phyloP scores from a whole-genome alignment of 1,140 invertebrate genomes.

The Atopsyche davidsoni region DNA sequence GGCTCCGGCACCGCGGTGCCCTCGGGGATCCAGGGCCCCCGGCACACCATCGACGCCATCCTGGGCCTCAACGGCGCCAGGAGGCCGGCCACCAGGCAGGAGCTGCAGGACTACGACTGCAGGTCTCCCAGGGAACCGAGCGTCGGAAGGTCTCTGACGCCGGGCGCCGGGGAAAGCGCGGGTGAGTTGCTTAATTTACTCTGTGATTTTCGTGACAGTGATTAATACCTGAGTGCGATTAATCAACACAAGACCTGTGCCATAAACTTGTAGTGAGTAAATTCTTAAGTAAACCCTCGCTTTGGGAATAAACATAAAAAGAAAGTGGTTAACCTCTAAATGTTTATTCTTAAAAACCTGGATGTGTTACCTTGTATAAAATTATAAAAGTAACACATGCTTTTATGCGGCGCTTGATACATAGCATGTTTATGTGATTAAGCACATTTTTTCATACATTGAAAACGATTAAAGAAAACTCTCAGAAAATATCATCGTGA shows the following conservation, averaged over 20 bases:
- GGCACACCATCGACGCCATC: conserved; percentile 45
- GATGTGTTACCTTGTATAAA: too few relatives aligned
- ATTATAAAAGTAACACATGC: too few relatives aligned
- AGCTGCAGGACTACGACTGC: conserved; percentile 24
- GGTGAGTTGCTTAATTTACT: conserved; percentile 23
- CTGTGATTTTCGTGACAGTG: too few relatives aligned
- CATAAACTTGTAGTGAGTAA: background rate
- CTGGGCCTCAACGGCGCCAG: conserved; percentile 34
- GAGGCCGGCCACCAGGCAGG: conserved; percentile 14
- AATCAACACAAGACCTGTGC: too few relatives aligned
- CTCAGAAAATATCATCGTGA: too few relatives aligned
- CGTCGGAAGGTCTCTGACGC: conserved; percentile 21
- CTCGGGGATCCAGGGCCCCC: conserved; percentile 32
- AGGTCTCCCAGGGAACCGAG: conserved; percentile 22
- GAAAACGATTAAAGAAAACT: too few relatives aligned
- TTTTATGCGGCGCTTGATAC: too few relatives aligned
- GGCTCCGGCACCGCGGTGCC: conserved; percentile 10
- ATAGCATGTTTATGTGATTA: too few relatives aligned
- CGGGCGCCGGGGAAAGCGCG: conserved; percentile 25
- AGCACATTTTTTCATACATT: too few relatives aligned
- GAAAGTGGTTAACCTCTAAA: background rate
- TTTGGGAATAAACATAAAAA: background rate
- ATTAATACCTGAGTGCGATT: too few relatives aligned
- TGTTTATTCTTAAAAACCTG: too few relatives aligned
- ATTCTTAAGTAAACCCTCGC: background rate